Percentiles rank a stretch among this genome's conserved stretches.
These are phyloP conservation scores for Hydrotaea diabolus DNA, from an alignment of 2,888 invertebrate genomes.

Conservation along the genomic window DNA sequence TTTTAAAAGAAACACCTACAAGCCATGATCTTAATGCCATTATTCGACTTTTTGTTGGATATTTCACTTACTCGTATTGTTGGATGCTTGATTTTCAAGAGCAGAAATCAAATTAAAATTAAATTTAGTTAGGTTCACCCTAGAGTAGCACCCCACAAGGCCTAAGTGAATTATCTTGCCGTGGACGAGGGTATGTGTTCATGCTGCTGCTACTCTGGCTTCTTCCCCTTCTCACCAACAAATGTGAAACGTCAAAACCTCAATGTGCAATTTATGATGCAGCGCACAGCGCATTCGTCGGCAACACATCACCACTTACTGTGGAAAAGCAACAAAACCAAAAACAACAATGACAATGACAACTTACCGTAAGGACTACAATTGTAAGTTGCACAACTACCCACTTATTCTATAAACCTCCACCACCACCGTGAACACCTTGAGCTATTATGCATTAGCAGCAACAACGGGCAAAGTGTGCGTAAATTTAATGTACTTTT, in stretches of 20 bases:
- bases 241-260: neutral
- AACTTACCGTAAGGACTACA: slow-evolving; percentile 1
- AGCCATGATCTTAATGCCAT: too few relatives aligned
- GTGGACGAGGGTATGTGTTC: neutral
- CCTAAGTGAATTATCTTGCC: neutral
- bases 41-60: too few relatives aligned
- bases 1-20: too few relatives aligned
- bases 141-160: too few relatives aligned
- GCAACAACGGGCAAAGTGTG: neutral
- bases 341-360: neutral
- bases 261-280: slow-evolving; percentile 12
- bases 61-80: too few relatives aligned
- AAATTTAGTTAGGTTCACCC: too few relatives aligned
- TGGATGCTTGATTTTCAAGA: too few relatives aligned
- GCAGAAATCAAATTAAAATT: too few relatives aligned
- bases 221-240: neutral
- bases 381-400: neutral
- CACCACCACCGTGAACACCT: slow-evolving; percentile 26
- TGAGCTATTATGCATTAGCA: slow-evolving; percentile 41
- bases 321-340: neutral
- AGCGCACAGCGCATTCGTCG: neutral
- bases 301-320: neutral
- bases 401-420: slow-evolving; percentile 1
- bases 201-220: neutral
- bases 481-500: slow-evolving; percentile 38